Percentiles rank a stretch among this genome's conserved stretches.
Evolutionary conservation across 2,113 vertebrate species (phyloP).

Genomic region (Sardina pilchardus): DNA sequence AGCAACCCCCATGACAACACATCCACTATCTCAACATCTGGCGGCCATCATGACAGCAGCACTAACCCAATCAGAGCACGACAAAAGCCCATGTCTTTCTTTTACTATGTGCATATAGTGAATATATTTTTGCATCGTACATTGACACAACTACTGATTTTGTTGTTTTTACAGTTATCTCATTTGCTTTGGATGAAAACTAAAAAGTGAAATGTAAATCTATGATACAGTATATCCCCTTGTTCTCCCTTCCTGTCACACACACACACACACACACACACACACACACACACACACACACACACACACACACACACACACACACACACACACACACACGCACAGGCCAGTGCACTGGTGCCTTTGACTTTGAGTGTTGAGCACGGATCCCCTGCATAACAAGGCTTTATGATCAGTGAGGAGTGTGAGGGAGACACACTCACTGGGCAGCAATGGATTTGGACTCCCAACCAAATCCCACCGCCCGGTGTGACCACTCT

Average conservation of each 20-base stretch:
- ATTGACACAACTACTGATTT: too few relatives aligned
- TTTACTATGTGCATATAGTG: too few relatives aligned
- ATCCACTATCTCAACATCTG: too few relatives aligned
- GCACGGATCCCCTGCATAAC: background rate
- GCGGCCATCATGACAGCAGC: too few relatives aligned
- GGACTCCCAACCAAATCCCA: background rate
- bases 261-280: background rate
- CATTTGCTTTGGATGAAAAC: too few relatives aligned
- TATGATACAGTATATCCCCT: too few relatives aligned
- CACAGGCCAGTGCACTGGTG: background rate
- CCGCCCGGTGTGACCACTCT: background rate
- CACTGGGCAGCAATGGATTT: background rate
- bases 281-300: conserved; percentile 15
- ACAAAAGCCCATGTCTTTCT: too few relatives aligned
- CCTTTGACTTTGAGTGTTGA: background rate
- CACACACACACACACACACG: background rate
- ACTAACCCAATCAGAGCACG: too few relatives aligned
- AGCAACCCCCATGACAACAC: too few relatives aligned
- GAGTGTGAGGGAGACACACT: background rate
- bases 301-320: background rate
- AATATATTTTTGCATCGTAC: too few relatives aligned
- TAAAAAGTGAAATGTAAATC: too few relatives aligned
- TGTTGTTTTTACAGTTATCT: too few relatives aligned
- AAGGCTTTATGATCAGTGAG: background rate
- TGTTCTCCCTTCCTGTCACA: background rate